phyloP scores from a whole-genome alignment of 2,888 invertebrate genomes.

The Coelinius sp. region DNA sequence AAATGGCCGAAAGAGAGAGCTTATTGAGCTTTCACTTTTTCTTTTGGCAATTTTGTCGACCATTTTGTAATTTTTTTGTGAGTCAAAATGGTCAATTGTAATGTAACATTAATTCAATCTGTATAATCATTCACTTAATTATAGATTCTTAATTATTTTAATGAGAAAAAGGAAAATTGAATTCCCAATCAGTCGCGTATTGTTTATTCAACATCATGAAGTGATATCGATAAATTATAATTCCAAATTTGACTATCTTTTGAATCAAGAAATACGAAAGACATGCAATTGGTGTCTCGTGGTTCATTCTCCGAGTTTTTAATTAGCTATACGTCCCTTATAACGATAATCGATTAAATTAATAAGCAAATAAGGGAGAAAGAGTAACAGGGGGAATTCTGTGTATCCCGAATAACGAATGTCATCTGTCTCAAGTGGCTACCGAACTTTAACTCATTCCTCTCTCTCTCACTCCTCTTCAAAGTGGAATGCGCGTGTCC shows the following conservation, averaged over 20 bases:
- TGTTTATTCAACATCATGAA: background rate
- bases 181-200: background rate
- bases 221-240: background rate
- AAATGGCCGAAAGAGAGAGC: no score
- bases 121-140: background rate
- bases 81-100: no score
- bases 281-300: background rate
- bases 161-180: background rate
- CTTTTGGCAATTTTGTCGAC: no score
- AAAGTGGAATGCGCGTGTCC: conserved; percentile 43
- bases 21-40: no score
- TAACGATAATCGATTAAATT: conserved; percentile 66
- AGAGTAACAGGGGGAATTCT: conserved; percentile 46
- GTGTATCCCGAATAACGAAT: conserved; percentile 62
- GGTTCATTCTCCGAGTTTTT: conserved; percentile 58
- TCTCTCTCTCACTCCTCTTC: conserved; percentile 24
- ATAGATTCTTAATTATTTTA: background rate
- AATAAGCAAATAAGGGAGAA: conserved; percentile 53
- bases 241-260: background rate
- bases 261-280: background rate
- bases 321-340: conserved; percentile 64
- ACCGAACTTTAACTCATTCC: conserved; percentile 55
- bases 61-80: no score
- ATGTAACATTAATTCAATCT: background rate
- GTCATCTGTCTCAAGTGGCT: conserved; percentile 59